Evolutionary conservation across 2,113 vertebrate species (phyloP).

Genomic region (Toxotes chatareus): DNA sequence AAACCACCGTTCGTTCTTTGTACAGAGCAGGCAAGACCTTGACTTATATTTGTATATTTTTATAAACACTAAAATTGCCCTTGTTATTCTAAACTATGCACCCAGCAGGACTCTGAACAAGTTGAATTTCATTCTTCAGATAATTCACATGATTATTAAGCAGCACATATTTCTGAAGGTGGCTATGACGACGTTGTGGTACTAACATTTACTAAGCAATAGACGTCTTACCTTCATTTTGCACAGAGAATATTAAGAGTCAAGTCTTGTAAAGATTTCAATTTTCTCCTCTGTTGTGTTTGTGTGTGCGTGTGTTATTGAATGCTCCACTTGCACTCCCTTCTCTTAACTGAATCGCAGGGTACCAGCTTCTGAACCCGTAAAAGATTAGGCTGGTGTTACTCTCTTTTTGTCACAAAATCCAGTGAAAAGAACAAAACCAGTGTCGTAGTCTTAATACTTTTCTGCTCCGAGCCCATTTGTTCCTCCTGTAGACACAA

Average conservation of each 20-base stretch:
- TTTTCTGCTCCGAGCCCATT: too few species aligned
- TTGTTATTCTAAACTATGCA: constrained; percentile 52
- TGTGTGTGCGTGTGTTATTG: constrained; percentile 11
- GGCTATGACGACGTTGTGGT: constrained; percentile 49
- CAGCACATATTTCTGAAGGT: constrained; percentile 57
- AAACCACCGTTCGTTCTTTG: constrained; percentile 38
- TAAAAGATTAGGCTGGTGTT: background rate
- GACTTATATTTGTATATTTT: constrained; percentile 74
- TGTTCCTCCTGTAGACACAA: background rate
- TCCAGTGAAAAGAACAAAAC: constrained; percentile 2
- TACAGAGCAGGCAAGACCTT: constrained; percentile 52
- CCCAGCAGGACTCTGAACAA: constrained; percentile 36
- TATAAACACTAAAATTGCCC: constrained; percentile 54
- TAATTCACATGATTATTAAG: constrained; percentile 35
- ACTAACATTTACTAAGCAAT: constrained; percentile 76
- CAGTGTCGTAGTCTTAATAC: too few species aligned
- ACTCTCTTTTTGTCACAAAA: background rate
- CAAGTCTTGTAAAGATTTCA: constrained; percentile 49
- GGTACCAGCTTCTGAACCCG: background rate
- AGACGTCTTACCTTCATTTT: constrained; percentile 71
- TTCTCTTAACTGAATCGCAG: constrained; percentile 18
- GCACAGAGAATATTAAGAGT: constrained; percentile 70
- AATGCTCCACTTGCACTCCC: constrained; percentile 54
- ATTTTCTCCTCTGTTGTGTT: constrained; percentile 18
- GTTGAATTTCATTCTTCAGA: constrained; percentile 13